Base-by-base conservation (phyloP, 2,888 invertebrate genomes). In the Linnaemya tessellans region DNA sequence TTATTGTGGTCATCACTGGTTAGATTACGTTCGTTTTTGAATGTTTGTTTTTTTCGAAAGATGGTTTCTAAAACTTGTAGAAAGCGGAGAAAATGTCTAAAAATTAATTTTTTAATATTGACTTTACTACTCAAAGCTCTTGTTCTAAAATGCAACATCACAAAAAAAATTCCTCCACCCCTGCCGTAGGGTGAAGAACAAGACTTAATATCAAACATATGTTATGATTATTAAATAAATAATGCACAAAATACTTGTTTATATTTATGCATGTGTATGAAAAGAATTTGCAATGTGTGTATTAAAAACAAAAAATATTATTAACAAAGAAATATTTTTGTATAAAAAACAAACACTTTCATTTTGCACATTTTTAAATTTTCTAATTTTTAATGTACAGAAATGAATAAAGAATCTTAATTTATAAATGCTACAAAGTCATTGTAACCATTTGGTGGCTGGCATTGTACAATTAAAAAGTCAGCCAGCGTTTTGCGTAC, bases 311-410 rank as follows among this genome's bases (percentile, higher is more conserved):
- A 18, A 18, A 49, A 49, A 49, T n/a, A 49, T 1, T 7, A 49
- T 49, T 7, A 49, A 18, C n/a, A 18, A 18, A 49, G n/a, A 18
- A 49, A 49, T n/a, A 49, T 11, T n/a, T 18, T 1, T 49, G 18
- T 10, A 51, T 22, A 67, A 56, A 81, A 54, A 79, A 46, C 46
- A 65, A 64, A 65, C 67, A 74, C 65, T 74, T 74, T 74, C 49
- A 41, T 73, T 65, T 65, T 15, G 56, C 25, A 8, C 49, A 25
- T 15, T 49, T 58, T 51, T 41, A 30, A 10, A 51, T 74, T 75
- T 75, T 51, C 25, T 74, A 64, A 22, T 46, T 56, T 56, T 75
- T 25, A 65, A 65, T 25, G 13, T 54, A 54, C 13, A 51, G 13
- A 62, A 38, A 30, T 15, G 30, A 46, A 41, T 11, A 0, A 68